Conservation (phyloP, 1,140 invertebrate genomes). For the Drosophila paulistorum region DNA sequence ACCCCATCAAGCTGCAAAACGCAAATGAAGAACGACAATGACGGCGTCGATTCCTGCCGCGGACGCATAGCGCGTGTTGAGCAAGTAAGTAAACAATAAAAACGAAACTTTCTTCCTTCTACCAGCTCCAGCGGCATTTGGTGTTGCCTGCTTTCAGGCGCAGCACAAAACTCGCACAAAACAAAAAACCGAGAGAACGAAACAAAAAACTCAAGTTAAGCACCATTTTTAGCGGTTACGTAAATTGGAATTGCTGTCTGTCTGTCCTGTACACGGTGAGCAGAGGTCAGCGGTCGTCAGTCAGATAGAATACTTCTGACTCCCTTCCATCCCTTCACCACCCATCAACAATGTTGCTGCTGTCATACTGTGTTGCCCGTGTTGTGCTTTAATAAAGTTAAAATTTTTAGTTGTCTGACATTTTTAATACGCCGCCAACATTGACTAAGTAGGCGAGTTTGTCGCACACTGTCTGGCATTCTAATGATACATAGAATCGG, state of each 20-base stretch:
- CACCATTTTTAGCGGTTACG: constrained; percentile 69
- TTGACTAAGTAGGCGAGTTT: constrained; percentile 19
- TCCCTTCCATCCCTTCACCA: neutral
- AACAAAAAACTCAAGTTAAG: constrained; percentile 45
- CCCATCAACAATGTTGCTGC: neutral
- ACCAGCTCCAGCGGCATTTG: neutral
- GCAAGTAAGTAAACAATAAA: constrained; percentile 78
- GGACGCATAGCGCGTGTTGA: constrained; percentile 59
- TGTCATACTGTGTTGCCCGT: constrained; percentile 13
- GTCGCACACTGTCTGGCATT: constrained; percentile 25
- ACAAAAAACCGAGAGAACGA: constrained; percentile 14
- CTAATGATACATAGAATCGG: constrained; percentile 39
- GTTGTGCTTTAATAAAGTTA: constrained; percentile 64
- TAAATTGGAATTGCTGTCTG: constrained; percentile 66
- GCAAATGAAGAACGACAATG: constrained; percentile 76
- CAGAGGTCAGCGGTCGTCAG: neutral
- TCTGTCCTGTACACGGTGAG: constrained; percentile 17
- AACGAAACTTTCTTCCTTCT: constrained; percentile 47
- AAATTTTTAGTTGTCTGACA: constrained; percentile 53
- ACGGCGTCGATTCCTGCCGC: constrained; percentile 34
- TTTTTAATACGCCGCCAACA: constrained; percentile 55
- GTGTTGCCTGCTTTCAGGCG: constrained; percentile 41
- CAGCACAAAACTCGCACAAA: constrained; percentile 30
- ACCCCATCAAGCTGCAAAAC: constrained; percentile 41
- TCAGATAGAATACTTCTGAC: neutral